Evolutionary conservation across 2,888 invertebrate genomes (phyloP).

Genomic region (Eueremaeus valkanovi): DNA sequence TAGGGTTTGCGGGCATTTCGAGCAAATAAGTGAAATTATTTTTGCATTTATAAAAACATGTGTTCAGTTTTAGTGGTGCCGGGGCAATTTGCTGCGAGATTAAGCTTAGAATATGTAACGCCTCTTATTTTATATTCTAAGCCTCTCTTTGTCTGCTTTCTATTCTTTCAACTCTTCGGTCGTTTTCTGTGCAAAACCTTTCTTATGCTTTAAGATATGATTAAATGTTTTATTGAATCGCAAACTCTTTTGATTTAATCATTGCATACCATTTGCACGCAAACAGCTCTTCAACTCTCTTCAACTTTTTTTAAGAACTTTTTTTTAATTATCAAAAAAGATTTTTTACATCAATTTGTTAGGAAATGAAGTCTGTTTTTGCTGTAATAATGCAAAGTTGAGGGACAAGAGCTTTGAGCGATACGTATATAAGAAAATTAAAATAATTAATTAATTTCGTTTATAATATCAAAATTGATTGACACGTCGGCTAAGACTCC

Average conservation of each 20-base stretch:
- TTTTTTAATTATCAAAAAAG: too few relatives aligned
- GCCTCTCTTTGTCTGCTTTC: neutral
- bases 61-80: too few relatives aligned
- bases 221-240: constrained; percentile 12
- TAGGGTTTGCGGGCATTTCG: too few relatives aligned
- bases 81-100: too few relatives aligned
- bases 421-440: neutral
- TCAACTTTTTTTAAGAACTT: too few relatives aligned
- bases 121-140: too few relatives aligned
- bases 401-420: neutral
- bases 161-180: neutral
- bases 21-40: too few relatives aligned
- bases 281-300: neutral
- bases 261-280: constrained; percentile 1
- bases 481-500: too few relatives aligned
- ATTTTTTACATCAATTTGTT: neutral
- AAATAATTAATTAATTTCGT: neutral
- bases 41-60: too few relatives aligned
- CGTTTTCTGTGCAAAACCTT: too few relatives aligned
- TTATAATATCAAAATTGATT: neutral
- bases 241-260: constrained; percentile 4
- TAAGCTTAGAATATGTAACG: too few relatives aligned
- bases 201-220: neutral
- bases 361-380: neutral
- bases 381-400: neutral